Conservation (phyloP, 2,113 vertebrate species). For the Monopterus albus region DNA sequence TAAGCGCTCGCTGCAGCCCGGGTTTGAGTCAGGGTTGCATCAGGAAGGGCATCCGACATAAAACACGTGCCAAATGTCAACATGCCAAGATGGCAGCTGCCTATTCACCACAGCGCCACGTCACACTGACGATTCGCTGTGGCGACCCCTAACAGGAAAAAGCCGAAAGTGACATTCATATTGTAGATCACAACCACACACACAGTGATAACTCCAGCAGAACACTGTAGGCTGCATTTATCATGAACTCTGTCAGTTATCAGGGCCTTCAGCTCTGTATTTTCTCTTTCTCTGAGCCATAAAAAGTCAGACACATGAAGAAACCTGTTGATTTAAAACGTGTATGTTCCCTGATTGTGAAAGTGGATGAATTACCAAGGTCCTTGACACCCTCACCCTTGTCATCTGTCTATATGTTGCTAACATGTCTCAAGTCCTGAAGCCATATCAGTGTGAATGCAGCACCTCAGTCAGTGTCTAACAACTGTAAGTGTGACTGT, state of each 20-base stretch:
- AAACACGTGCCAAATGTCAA: no score
- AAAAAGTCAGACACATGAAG: not conserved
- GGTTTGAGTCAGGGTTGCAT: no score
- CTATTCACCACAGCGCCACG: no score
- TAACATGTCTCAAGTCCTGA: slow-evolving; percentile 41
- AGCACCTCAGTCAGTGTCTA: slow-evolving; percentile 36
- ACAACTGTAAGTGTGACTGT: slow-evolving; percentile 39
- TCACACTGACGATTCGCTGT: no score
- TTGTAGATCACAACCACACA: slow-evolving; percentile 3
- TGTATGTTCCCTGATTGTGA: not conserved
- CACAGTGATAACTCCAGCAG: not conserved
- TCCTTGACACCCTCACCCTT: not conserved
- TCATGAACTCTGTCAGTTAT: not conserved
- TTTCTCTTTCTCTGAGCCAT: not conserved
- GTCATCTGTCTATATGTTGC: slow-evolving; percentile 16
- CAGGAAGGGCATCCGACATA: no score
- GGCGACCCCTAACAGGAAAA: no score
- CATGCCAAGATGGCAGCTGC: no score
- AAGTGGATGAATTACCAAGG: no score
- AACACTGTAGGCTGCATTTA: not conserved
- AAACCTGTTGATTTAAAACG: not conserved
- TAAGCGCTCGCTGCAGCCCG: no score
- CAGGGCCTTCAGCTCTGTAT: not conserved
- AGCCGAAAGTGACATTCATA: no score
- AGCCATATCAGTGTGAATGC: slow-evolving; percentile 71